These are phyloP conservation scores for Phylloscopus collybita DNA, from an alignment of 2,797 vertebrate species.

Conservation along the genomic window DNA sequence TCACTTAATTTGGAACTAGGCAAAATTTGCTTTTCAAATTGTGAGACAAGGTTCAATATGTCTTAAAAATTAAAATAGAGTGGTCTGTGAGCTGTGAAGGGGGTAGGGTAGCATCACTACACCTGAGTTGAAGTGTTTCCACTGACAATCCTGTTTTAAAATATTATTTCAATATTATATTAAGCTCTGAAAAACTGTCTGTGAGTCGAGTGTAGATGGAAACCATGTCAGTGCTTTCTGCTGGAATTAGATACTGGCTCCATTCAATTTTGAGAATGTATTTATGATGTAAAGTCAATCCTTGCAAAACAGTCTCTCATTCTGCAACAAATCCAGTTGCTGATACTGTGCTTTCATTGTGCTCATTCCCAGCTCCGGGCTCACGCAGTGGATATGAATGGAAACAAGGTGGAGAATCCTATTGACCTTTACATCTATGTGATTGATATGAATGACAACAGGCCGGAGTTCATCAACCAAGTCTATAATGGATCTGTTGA, in stretches of 20 bases:
- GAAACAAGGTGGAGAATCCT: slow-evolving; percentile 96
- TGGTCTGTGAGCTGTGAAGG: neutral
- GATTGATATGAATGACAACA: slow-evolving; percentile 96
- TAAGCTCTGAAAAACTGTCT: neutral
- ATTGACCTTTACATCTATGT: slow-evolving; percentile 97
- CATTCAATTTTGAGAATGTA: slow-evolving; percentile 15
- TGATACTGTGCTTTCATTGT: slow-evolving; percentile 38
- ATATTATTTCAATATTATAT: slow-evolving; percentile 1
- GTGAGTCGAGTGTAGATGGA: neutral
- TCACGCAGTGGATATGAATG: slow-evolving; percentile 95
- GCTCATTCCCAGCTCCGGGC: slow-evolving; percentile 85
- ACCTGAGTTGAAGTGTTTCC: neutral
- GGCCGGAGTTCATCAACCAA: slow-evolving; percentile 91
- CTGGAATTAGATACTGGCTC: neutral
- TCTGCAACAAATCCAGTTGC: neutral
- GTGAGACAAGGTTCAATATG: neutral
- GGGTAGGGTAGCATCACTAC: neutral
- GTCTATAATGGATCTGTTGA: slow-evolving; percentile 95
- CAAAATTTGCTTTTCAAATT: slow-evolving; percentile 17
- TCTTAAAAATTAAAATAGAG: neutral
- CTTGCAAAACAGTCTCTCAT: neutral
- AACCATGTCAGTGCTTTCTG: neutral
- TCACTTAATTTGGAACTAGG: neutral
- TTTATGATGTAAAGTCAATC: slow-evolving; percentile 5
- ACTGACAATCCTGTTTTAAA: neutral